phyloP scores from a whole-genome alignment of 1,140 invertebrate species.

The Gonatopus flavifemur region DNA sequence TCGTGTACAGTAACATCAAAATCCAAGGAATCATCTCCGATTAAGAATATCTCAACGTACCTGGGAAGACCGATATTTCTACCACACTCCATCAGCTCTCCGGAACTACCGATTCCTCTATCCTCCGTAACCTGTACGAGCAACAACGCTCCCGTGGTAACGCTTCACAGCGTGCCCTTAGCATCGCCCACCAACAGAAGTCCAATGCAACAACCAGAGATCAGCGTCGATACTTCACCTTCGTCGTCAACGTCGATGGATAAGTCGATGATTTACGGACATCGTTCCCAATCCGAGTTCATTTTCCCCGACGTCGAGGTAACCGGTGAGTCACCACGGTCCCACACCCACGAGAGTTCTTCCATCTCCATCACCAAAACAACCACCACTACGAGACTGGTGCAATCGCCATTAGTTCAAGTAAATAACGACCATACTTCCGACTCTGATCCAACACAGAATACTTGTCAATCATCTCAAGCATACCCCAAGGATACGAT shows the following conservation, averaged over 20 bases:
- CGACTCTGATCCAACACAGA: too few relatives aligned
- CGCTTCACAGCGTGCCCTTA: constrained; percentile 33
- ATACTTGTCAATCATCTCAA: too few relatives aligned
- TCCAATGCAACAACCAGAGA: background rate
- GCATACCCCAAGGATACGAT: too few relatives aligned
- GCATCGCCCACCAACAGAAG: constrained; percentile 26
- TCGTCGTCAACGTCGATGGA: background rate
- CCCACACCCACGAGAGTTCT: too few relatives aligned
- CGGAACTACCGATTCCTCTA: constrained; percentile 44
- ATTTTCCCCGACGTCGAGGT: constrained; percentile 39
- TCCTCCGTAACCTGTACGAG: constrained; percentile 12
- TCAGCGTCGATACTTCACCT: background rate
- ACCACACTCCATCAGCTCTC: constrained; percentile 52
- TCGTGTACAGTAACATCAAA: constrained; percentile 3
- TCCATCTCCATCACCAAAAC: background rate
- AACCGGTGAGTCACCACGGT: constrained; percentile 52
- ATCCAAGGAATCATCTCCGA: constrained; percentile 2
- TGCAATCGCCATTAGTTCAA: background rate
- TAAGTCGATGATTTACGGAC: constrained; percentile 40
- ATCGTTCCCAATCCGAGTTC: constrained; percentile 49
- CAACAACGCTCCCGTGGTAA: constrained; percentile 36
- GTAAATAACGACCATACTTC: background rate
- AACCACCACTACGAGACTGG: background rate
- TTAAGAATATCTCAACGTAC: constrained; percentile 2
- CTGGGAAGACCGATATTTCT: constrained; percentile 36